Conservation (phyloP, 2,113 vertebrate genomes). For the Calonectris borealis region DNA sequence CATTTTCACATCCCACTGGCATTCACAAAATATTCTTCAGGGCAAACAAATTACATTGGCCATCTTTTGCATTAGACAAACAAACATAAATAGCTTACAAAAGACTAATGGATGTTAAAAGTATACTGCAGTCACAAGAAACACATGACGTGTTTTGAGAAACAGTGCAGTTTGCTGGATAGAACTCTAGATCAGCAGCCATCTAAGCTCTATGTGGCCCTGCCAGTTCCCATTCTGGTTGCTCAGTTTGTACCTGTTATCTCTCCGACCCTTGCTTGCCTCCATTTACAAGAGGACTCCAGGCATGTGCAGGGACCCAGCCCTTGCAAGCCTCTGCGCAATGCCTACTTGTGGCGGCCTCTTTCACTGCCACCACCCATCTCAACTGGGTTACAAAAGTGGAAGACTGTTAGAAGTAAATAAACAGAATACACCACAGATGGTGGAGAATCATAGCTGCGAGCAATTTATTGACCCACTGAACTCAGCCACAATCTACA, state of each 20-base stretch:
- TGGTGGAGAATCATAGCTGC: background rate
- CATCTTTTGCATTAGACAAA: background rate
- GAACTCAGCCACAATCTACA: constrained; percentile 3
- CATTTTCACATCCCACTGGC: background rate
- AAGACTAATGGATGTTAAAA: background rate
- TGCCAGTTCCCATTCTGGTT: background rate
- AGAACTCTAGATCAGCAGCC: background rate
- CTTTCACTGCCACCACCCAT: background rate
- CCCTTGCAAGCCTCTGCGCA: background rate
- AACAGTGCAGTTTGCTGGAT: background rate
- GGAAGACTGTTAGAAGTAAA: background rate
- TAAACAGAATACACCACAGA: constrained; percentile 13
- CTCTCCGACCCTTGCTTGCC: background rate
- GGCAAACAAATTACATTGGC: background rate
- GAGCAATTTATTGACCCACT: constrained; percentile 9
- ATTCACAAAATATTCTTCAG: background rate
- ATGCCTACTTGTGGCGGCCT: background rate
- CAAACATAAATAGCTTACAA: background rate
- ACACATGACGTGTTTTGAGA: background rate
- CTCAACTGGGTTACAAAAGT: background rate
- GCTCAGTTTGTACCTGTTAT: background rate
- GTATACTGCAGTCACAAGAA: background rate
- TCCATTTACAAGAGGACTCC: background rate
- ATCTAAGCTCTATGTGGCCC: background rate
- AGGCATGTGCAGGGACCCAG: background rate